phyloP scores from a whole-genome alignment of 2,113 vertebrate species.

The Agelaius tricolor region DNA sequence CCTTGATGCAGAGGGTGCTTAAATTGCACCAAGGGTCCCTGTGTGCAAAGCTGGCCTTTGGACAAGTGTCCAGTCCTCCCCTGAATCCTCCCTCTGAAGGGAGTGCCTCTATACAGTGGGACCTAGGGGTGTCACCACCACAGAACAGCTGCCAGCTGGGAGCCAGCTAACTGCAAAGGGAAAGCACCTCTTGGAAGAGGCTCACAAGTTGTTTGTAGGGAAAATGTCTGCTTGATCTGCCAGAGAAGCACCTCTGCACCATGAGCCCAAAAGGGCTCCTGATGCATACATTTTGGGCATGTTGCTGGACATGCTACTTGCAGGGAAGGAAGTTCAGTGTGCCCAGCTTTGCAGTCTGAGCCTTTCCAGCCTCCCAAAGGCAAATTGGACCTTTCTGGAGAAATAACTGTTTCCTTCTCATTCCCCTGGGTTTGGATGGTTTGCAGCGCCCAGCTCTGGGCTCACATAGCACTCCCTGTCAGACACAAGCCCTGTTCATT shows the following conservation, averaged over 20 bases:
- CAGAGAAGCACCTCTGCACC: not conserved
- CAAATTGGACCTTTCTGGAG: not conserved
- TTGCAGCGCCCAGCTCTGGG: not conserved
- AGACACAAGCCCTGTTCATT: constrained; percentile 17
- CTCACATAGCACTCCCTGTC: not conserved
- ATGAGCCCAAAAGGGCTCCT: not conserved
- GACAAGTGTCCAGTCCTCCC: accelerated
- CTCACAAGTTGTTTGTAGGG: not conserved
- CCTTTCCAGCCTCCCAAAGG: not conserved
- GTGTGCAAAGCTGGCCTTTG: not conserved
- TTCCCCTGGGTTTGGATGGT: accelerated
- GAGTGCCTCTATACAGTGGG: not conserved
- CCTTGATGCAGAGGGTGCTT: not conserved
- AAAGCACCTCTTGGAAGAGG: not conserved
- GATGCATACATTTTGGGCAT: not conserved
- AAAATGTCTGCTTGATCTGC: not conserved
- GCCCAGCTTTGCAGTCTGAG: not conserved
- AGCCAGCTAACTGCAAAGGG: not conserved
- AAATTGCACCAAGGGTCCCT: not conserved
- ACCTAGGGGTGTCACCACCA: not conserved
- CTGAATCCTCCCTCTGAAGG: not conserved
- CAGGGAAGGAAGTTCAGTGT: not conserved
- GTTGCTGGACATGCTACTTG: not conserved
- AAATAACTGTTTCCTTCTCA: not conserved
- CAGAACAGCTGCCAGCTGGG: not conserved